Base-by-base conservation (phyloP, 2,797 vertebrate species). In the Gallirallus australis region DNA sequence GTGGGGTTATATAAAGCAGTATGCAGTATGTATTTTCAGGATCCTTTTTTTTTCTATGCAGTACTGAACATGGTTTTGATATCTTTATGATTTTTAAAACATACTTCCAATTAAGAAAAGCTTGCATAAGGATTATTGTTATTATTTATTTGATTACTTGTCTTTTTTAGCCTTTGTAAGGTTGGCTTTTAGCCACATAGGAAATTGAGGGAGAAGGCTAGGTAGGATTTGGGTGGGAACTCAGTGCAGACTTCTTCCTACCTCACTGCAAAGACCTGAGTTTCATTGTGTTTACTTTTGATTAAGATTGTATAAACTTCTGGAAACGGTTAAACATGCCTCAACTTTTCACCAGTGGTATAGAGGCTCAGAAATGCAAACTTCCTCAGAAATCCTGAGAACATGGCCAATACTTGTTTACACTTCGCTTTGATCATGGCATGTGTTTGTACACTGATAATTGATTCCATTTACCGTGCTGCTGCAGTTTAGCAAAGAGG, bases 381-480 rank as follows among this genome's bases (percentile, higher is more conserved):
- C 47, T 31, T 93, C n/a, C 89, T 82, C 35, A 89, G 47, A 89
- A 86, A 48, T 81, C 82, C 39, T 89, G 72, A 87, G 48, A 92
- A 91, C 31, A 6, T 20, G 66, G 76, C 79, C 66, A 71, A 12
- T 82, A 68, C 45, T 95, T 81, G 21, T 81, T 97, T 97, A 76
- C 45, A 54, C 87, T 52, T 82, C 35, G 48, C 31, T 79, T 71
- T 68, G 40, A 80, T 97, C 45, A 86, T 19, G 17, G 88, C 60
- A 93, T 40, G 19, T 93, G 85, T 93, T 89, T 86, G 73, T 95
- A 72, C 23, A n/a, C 56, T 79, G 75, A 92, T 90, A 89, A 93
- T 69, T 53, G 17, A 64, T 93, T 96, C 80, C 19, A 9, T 96
- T 94, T 93, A 93, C 73, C 85, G 24, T 45, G 24, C 79, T 92